Evolutionary conservation across 2,888 invertebrate genomes (phyloP), one percentile per base, ranked within the genome.

Genomic region (Acholoe squamosa): DNA sequence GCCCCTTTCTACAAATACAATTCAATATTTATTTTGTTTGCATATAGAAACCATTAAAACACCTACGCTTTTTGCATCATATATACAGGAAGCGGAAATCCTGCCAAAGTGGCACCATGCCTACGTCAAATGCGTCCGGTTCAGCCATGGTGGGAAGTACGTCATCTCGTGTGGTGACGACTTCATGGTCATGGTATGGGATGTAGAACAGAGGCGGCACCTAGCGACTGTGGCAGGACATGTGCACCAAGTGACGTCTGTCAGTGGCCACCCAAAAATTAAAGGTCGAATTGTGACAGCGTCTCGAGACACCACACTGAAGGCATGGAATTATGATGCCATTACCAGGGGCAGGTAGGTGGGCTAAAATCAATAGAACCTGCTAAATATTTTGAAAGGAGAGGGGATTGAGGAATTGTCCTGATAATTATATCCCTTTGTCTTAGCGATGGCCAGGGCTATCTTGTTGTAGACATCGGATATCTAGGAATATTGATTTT

Each of bases 111-210:
- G 22, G 28, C 91, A 91, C 89, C 84, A 61, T 43, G 91, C 89
- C 25, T 91, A 91, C 89, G 76, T 91, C 25, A 84, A 90, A 80
- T 71, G 91, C 28, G 84, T 91, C 12, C 51, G 28, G 22, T 91
- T 71, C 77, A 90, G 88, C 0, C 22, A 33, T 31, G 89, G 90
- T 56, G 88, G 91, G n/a, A 25, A 25, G 0, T 22, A 67, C 5
- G 22, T 91, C 51, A 25, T 91, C 1, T 91, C 91, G 14, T 91
- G 91, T 52, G 89, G 90, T 25, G 91, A 89, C 56, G 91, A 91
- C 84, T 84, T 89, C 67, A 84, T 89, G 43, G 19, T 91, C 14
- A 91, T 90, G 52, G 80, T 91, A n/a, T 91, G 91, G 91, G 56
- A 91, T 43, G 33, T 84, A 61, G 7, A 34, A 7, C 67, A 54